Evolutionary conservation across 1,140 invertebrate species (phyloP).

Genomic region (Anastrepha obliqua): DNA sequence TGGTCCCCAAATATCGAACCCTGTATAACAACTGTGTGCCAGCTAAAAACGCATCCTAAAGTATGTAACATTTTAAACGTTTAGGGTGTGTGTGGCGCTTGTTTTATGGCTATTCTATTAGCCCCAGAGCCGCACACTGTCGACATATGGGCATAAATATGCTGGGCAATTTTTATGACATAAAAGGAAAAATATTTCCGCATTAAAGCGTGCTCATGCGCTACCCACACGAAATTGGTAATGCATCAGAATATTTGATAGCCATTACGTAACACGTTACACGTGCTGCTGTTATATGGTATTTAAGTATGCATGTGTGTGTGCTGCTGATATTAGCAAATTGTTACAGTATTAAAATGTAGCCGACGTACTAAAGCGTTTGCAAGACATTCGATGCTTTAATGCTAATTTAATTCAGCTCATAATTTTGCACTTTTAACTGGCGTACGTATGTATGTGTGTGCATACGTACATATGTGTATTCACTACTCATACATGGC

Average conservation of each 20-base stretch:
- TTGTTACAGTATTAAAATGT: constrained; percentile 32
- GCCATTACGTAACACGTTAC: neutral
- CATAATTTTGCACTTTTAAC: constrained; percentile 20
- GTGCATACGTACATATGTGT: neutral
- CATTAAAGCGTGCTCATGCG: constrained; percentile 25
- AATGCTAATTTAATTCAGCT: constrained; percentile 41
- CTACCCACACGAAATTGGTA: neutral
- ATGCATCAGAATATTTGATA: constrained; percentile 34
- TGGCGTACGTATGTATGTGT: too few species aligned
- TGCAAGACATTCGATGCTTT: neutral
- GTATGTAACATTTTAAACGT: constrained; percentile 39
- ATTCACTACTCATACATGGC: too few species aligned
- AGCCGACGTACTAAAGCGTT: neutral
- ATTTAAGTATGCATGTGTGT: neutral
- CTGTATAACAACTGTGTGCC: too few species aligned
- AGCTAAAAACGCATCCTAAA: neutral
- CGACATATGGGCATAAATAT: constrained; percentile 2
- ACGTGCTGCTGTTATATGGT: neutral
- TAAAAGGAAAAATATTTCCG: constrained; percentile 20
- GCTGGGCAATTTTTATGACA: constrained; percentile 36
- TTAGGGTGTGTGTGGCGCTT: neutral
- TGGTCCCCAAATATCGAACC: too few species aligned
- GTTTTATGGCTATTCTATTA: neutral
- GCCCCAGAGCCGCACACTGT: neutral
- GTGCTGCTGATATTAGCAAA: neutral